Conservation (phyloP, 2,888 invertebrate species). For the Galerucella pusilla region DNA sequence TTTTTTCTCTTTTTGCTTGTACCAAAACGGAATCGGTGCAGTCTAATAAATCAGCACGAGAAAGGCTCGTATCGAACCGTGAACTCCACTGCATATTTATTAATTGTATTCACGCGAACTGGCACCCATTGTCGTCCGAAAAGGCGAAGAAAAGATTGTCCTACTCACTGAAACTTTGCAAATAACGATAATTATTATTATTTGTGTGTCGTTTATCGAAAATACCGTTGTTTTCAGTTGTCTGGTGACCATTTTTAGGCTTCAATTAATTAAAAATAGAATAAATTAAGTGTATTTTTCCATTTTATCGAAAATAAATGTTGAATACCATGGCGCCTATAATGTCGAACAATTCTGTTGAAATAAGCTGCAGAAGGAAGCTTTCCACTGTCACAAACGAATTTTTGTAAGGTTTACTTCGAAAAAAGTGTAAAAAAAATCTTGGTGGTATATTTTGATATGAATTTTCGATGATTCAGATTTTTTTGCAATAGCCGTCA, state of each 20-base stretch:
- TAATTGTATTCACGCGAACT: constrained; percentile 61
- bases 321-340: too few relatives aligned
- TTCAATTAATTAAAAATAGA: too few relatives aligned
- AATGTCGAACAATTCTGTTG: too few relatives aligned
- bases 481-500: too few relatives aligned
- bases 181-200: not conserved
- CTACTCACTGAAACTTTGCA: not conserved
- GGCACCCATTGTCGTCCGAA: constrained; percentile 28
- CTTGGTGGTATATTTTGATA: too few relatives aligned
- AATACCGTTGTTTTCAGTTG: not conserved
- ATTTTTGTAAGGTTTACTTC: too few relatives aligned
- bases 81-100: constrained; percentile 60
- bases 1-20: constrained; percentile 50
- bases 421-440: too few relatives aligned
- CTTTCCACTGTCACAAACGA: too few relatives aligned
- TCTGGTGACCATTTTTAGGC: not conserved
- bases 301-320: too few relatives aligned
- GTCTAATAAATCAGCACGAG: constrained; percentile 59
- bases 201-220: not conserved
- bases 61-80: constrained; percentile 58
- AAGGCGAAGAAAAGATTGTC: not conserved
- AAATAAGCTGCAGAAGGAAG: too few relatives aligned
- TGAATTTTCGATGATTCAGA: too few relatives aligned
- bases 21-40: constrained; percentile 58
- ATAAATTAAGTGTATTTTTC: too few relatives aligned